Base-by-base conservation (phyloP, 2,797 vertebrate species). In the Pantherophis alleghaniensis region DNA sequence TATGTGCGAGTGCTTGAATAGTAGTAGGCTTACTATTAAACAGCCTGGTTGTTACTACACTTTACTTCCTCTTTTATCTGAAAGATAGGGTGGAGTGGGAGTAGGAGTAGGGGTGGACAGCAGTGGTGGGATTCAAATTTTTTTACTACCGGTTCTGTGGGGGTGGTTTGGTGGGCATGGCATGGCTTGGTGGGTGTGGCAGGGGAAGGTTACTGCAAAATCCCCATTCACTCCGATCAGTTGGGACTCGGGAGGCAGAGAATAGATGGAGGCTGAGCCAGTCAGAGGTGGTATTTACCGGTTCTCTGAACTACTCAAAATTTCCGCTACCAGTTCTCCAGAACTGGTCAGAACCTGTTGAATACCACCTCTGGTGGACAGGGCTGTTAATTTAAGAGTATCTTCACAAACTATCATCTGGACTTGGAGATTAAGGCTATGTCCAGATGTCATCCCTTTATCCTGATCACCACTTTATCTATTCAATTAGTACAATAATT, bases 41-140 rank as follows among this genome's bases (percentile, higher is more conserved):
- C 95, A 96, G 95, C 92, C 95, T 95, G 83, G 87, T 59, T 86
- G 4, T 56, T 93, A 92, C 37, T 42, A 94, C 63, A 95, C 91
- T 57, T 86, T 94, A 94, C 37, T 91, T 91, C 28, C 14, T 2
- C 13, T 59, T 88, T 37, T 83, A 47, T 47, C 24, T 83, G 37
- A 11, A 83, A 83, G 20, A 37, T 83, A 83, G 37, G 37, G 42
- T 55, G 53, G 55, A 14, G 13, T 66, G 6, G 10, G 61, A 12
- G 66, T 69, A 14, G 61, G 5, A 18, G 2, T 69, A 32, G 7
- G 37, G 9, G 16, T 74, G 37, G 14, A 37, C 51, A 47, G 47
- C 5, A 47, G 47, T 47, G 47, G 47, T 51, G 47, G 47, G 47
- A 51, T 51, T 51, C 47, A 51, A 51, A 0, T 51, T 51, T 51